These are phyloP conservation scores for Champsocephalus gunnari DNA, from an alignment of 2,797 vertebrate genomes.

Conservation along the genomic window DNA sequence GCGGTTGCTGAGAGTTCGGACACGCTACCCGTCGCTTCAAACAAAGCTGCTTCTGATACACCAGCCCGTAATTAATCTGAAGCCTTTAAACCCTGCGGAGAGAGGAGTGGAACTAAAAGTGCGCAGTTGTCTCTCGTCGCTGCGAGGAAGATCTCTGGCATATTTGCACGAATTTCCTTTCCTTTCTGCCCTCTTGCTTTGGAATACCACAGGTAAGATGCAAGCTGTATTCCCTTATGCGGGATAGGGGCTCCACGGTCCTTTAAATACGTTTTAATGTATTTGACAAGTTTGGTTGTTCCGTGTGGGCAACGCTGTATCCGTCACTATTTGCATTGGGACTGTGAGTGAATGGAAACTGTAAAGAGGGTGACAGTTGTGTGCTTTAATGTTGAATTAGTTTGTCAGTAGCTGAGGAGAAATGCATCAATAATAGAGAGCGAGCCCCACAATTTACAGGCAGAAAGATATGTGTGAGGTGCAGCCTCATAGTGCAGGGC, in stretches of 20 bases:
- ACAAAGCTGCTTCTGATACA: constrained; percentile 37
- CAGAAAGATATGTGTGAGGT: constrained; percentile 30
- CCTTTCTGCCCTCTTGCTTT: constrained; percentile 51
- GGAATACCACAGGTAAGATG: constrained; percentile 80
- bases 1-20: constrained; percentile 72
- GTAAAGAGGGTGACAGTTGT: constrained; percentile 18
- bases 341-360: constrained; percentile 29
- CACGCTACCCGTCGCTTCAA: constrained; percentile 45
- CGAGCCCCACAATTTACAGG: constrained; percentile 1
- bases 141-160: constrained; percentile 61
- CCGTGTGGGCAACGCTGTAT: constrained; percentile 8
- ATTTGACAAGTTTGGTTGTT: constrained; percentile 56
- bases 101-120: constrained; percentile 70
- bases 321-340: constrained; percentile 8
- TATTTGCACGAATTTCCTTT: constrained; percentile 44
- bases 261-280: background rate
- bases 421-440: constrained; percentile 33
- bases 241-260: background rate
- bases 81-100: constrained; percentile 29
- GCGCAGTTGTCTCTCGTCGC: constrained; percentile 64
- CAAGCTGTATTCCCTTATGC: constrained; percentile 7
- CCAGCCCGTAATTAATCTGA: constrained; percentile 41
- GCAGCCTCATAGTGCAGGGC: constrained; percentile 54
- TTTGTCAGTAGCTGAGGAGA: constrained; percentile 51
- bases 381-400: constrained; percentile 52